phyloP scores from a whole-genome alignment of 1,140 invertebrate species.

The Chrysomallon squamiferum region DNA sequence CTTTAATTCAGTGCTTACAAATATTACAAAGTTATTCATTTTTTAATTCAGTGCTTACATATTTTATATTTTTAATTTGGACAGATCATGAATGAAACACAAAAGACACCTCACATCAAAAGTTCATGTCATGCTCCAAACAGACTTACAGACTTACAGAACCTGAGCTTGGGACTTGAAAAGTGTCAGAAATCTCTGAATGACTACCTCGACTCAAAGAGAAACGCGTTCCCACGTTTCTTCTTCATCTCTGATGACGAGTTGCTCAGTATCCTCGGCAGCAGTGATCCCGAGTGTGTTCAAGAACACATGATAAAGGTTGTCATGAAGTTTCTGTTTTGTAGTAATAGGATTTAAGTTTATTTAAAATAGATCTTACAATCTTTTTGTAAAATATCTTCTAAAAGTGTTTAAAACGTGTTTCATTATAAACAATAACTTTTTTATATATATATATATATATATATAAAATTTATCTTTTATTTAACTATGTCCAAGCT shows the following conservation, averaged over 20 bases:
- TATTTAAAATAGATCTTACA: too few relatives aligned
- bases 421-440: too few relatives aligned
- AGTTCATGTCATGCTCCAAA: conserved; percentile 76
- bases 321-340: conserved; percentile 15
- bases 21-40: too few relatives aligned
- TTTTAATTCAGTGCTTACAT: too few relatives aligned
- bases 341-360: not conserved
- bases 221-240: conserved; percentile 86
- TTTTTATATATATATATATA: too few relatives aligned
- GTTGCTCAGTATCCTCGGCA: conserved; percentile 86
- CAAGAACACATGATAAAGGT: conserved; percentile 93
- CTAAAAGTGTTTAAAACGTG: too few relatives aligned
- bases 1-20: too few relatives aligned
- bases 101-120: conserved; percentile 78
- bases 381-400: too few relatives aligned
- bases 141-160: conserved; percentile 77
- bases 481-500: too few relatives aligned
- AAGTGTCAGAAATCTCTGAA: conserved; percentile 89
- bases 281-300: conserved; percentile 77
- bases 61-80: conserved; percentile 26
- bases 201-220: conserved; percentile 86
- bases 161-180: conserved; percentile 78
- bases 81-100: conserved; percentile 82
- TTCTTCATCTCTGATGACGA: conserved; percentile 94
- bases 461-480: too few relatives aligned